Base-by-base conservation (phyloP, 2,797 vertebrate species). In the Coranthus polyacanthus region DNA sequence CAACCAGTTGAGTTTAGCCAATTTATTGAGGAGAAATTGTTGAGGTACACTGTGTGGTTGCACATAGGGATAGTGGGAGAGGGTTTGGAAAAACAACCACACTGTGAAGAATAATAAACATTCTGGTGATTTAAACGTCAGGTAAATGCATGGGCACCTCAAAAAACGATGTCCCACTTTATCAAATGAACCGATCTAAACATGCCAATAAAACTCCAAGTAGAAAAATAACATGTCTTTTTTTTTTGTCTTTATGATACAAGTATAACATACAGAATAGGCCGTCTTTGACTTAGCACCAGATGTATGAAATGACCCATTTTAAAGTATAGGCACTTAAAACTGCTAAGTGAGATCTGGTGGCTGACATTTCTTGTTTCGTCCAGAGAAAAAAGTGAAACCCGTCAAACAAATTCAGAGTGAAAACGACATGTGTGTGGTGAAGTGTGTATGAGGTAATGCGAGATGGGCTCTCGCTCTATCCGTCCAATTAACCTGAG, bases 401-500 rank as follows among this genome's bases (percentile, higher is more conserved):
- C 78, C 84, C 78, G 79, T 89, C 76, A 68, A 89, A 94, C 87
- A 81, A 84, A 79, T 73, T 75, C 72, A 77, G 73, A 82, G 68
- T 81, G 72, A 88, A n/a, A 80, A 73, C 39, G 11, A 78, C 13
- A 32, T 66, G 64, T 72, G 46, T 63, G 91, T 87, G 78, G 62
- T 70, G 89, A 80, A 63, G 83, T 93, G 94, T 95, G 95, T 44
- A 96, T 96, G 96, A 98, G 95, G 96, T 97, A 96, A 95, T 89
- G 91, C 90, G 90, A 94, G 92, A 89, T 92, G 90, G 88, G 92
- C 92, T 90, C 83, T 87, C 74, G 66, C 83, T 92, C 81, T 92
- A 92, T 92, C 72, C 79, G 88, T 95, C 95, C 95, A 95, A 94
- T 95, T 94, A 96, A 96, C 95, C 95, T 96, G 96, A 97, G 96